Evolutionary conservation across 2,888 invertebrate genomes (phyloP), one percentile per base, ranked within the genome.

Genomic region (Macrophya alboannulata): DNA sequence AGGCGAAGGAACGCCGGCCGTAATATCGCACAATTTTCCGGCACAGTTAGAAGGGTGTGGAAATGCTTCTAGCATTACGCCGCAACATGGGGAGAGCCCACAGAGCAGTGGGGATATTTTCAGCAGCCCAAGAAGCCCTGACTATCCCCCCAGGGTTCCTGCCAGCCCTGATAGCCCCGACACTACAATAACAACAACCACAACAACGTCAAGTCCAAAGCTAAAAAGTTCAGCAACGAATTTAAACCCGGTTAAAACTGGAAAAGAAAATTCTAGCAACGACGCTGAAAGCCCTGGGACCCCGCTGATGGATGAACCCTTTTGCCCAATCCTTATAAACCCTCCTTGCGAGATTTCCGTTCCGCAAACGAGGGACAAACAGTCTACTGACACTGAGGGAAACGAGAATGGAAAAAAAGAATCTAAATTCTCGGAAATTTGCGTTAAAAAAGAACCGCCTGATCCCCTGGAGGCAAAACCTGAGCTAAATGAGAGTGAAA

Each of bases 71-170:
- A 91, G 90, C 65, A 92, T 90, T 31, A 92, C 90, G n/a, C 92
- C 93, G 0, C 91, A 90, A 83, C 85, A 92, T 12, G 93, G 92
- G 1, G 92, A 93, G 79, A 93, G 92, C 77, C 92, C 92, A 0
- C 91, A 91, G 71, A 91, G 89, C 68, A 88, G 87, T 84, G 92
- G 91, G 4, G 90, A 91, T 72, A 89, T 91, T 55, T 87, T 91
- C n/a, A 89, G 88, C 17, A 93, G 93, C 86, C 93, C 93, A n/a
- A 89, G 91, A 85, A 93, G 93, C 87, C 93, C 93, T 9, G 93
- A 93, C 84, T 93, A 92, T 87, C 93, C 93, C 12, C 92, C 92
- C 1, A 86, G 90, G 85, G 92, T 92, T 31, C 90, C 93, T 2
- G 87, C 88, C 21, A 91, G 91, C 68, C 92, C 90, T 4, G 89